Base-by-base conservation (phyloP, 2,888 invertebrate genomes). In the Beris morrisii region DNA sequence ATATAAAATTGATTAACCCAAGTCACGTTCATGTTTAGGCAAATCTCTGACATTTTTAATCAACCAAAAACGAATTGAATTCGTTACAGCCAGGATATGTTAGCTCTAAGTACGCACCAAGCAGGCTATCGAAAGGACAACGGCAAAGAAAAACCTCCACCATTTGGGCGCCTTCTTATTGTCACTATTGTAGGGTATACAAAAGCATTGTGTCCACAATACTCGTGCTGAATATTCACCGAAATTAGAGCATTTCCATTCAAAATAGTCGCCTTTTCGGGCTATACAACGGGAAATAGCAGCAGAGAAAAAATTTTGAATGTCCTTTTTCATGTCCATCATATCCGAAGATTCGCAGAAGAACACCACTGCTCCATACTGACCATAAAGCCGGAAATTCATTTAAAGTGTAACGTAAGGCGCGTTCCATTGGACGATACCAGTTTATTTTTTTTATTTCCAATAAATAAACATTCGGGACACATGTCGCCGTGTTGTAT, bases 351-450 rank as follows among this genome's bases (percentile, higher is more conserved):
- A 13, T 38, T 38, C 32, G 54, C 9, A 52, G 44, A 43, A 15
- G 44, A 13, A 43, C 12, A 38, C 38, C 38, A 56, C 13, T 15
- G 13, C 12, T 32, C 32, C 3, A 61, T 4, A 11, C 52, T 64
- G 66, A 52, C 64, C 57, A 67, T 67, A 69, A 69, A 66, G 38
- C 56, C 59, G 66, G 69, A 69, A 69, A 69, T 69, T 66, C 68
- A 64, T 66, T 67, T 67, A 61, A 65, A 61, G 58, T 64, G 66
- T 69, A 66, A 66, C 66, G 64, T 65, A 22, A 50, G 50, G 22
- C 63, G 64, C 52, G 64, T 65, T 56, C 56, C 31, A 54, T 56
- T 44, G 50, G 59, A 58, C 56, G 56, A 64, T 63, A 64, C 28
- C 15, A 22, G 22, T 28, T 45, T 45, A 48, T 48, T 50, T 38